Evolutionary conservation across 2,113 vertebrate genomes (phyloP), one percentile per base, ranked within the genome.

Genomic region (Xiphophorus hellerii): DNA sequence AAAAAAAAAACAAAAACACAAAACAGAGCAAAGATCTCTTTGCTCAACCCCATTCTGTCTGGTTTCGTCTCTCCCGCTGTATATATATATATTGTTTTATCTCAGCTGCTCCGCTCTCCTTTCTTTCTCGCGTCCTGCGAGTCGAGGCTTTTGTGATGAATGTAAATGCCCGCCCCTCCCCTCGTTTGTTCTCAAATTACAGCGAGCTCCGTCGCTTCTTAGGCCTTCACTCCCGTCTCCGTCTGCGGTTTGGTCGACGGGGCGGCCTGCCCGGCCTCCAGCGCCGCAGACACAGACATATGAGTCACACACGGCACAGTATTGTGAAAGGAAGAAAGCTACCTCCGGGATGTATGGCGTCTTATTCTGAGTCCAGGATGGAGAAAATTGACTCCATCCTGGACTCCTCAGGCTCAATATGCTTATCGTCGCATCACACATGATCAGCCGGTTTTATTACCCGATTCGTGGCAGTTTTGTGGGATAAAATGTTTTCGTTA

Each of bases 1-100:
- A 30, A 76, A 73, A 62, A 72, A 42, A 12, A 63, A 74, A 74
- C 0, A 54, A 76, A 68, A 44, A 82, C 82, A 84, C 73, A 74
- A 42, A 42, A 14, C 39, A 0, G 58, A 76, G 42, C 77, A 81
- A 86, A 82, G 11, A 88, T 88, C 71, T 85, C 65, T 85, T 88
- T 66, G 54, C 87, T 84, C 86, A 93, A 88, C 92, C 92, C 72
- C 90, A 93, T 91, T 92, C 88, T 92, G 92, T 93, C 90, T 89
- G 0, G 27, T 69, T 76, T 61, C 74, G 70, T 84, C 80, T 68
- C 76, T 85, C 75, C 73, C 60, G 78, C 69, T 70, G 64, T 30
- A 30, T 30, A 30, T 74, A 20, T 77, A 74, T 76, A 48, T 20
- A 5, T 48, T 30, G 77, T 67, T 78, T 75, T 65, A 77, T 83